phyloP scores from a whole-genome alignment of 2,888 invertebrate species.

The Diaperis boleti region DNA sequence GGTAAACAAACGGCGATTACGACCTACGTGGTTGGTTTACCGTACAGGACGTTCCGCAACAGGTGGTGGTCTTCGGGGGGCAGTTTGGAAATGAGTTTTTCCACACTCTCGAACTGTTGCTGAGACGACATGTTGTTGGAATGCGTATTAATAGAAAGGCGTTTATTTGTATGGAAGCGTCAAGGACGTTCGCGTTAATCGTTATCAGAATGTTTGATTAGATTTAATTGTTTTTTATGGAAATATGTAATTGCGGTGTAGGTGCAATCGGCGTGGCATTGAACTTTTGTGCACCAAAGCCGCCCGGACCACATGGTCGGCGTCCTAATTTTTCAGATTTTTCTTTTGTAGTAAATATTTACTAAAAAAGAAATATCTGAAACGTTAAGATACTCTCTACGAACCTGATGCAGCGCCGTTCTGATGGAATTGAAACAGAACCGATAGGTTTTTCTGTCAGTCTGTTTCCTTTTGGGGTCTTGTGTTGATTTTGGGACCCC shows the following conservation, averaged over 20 bases:
- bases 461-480: no score
- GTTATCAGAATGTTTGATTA: not conserved
- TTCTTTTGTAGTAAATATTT: constrained; percentile 27
- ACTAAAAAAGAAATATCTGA: constrained; percentile 21
- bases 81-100: constrained; percentile 71
- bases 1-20: not conserved
- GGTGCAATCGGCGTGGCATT: not conserved
- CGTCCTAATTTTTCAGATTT: constrained; percentile 10
- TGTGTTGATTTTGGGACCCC: no score
- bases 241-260: no score
- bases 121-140: constrained; percentile 28
- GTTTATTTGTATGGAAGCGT: constrained; percentile 1
- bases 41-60: constrained; percentile 83
- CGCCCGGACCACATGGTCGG: not conserved
- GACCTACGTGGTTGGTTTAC: constrained; percentile 76
- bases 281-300: no score
- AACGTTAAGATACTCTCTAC: no score
- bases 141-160: constrained; percentile 5
- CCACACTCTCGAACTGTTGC: constrained; percentile 43
- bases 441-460: no score
- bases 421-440: no score
- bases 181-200: constrained; percentile 5
- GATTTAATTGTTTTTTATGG: no score
- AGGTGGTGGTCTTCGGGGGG: constrained; percentile 72
- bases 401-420: no score